phyloP scores from a whole-genome alignment of 2,888 invertebrate species.

The Tachina lurida region DNA sequence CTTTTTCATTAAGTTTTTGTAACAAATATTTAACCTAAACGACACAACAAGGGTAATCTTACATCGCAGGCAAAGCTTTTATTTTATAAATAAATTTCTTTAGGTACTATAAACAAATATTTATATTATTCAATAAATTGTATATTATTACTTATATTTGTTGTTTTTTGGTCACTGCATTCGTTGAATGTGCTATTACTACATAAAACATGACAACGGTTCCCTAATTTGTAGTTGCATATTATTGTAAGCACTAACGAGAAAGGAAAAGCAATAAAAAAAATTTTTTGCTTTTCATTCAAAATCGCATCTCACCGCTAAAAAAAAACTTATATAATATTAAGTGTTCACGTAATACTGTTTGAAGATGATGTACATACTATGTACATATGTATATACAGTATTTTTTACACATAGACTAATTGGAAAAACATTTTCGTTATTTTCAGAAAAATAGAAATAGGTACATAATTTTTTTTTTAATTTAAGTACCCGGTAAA shows the following conservation, averaged over 20 bases:
- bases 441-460: neutral
- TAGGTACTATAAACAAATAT: neutral
- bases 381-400: neutral
- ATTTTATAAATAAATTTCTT: slow-evolving; percentile 18
- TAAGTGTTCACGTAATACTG: slow-evolving; percentile 21
- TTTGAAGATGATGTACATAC: slow-evolving; percentile 25
- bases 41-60: neutral
- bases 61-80: neutral
- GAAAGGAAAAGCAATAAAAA: slow-evolving; percentile 22
- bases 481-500: neutral
- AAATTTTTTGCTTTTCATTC: slow-evolving; percentile 47
- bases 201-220: slow-evolving; percentile 20
- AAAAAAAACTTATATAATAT: slow-evolving; percentile 43
- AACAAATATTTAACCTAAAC: neutral
- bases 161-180: neutral
- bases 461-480: no score
- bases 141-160: neutral
- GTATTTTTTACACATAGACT: neutral
- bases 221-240: slow-evolving; percentile 25
- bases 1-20: neutral
- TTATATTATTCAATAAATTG: neutral
- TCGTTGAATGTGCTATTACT: neutral
- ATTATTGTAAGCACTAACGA: slow-evolving; percentile 51
- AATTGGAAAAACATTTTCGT: slow-evolving; percentile 27
- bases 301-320: slow-evolving; percentile 35